phyloP scores from a whole-genome alignment of 1,140 invertebrate genomes.

The Musca domestica region DNA sequence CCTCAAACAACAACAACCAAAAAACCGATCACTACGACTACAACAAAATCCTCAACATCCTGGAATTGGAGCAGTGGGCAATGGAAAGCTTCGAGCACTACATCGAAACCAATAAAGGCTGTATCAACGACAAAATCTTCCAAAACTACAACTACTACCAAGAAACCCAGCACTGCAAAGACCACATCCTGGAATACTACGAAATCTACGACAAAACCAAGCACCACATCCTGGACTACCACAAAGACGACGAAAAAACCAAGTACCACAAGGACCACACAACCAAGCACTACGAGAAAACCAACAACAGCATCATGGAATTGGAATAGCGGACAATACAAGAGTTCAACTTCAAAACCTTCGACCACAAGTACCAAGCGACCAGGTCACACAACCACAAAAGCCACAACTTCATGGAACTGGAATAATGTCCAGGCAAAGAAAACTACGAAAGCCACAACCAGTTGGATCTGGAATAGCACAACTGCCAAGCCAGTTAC shows the following conservation, averaged over 20 bases:
- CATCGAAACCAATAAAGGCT: not conserved
- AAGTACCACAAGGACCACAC: not conserved
- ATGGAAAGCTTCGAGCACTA: not conserved
- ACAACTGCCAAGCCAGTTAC: constrained; percentile 3
- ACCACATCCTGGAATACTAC: not conserved
- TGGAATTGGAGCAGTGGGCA: not conserved
- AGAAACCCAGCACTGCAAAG: not conserved
- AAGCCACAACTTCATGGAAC: not conserved
- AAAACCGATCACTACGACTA: not conserved
- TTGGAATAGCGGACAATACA: not conserved
- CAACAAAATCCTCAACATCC: constrained; percentile 3
- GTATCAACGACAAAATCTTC: not conserved
- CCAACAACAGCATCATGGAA: not conserved
- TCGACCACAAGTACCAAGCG: not conserved
- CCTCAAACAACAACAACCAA: not conserved
- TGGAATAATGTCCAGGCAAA: not conserved
- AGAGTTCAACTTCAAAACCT: not conserved
- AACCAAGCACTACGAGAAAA: not conserved
- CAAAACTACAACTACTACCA: not conserved
- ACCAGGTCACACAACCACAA: constrained; percentile 1
- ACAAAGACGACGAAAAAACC: not conserved
- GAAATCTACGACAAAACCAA: not conserved
- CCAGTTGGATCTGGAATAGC: not conserved
- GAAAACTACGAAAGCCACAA: constrained; percentile 4
- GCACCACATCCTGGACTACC: not conserved